Base-by-base conservation (phyloP, 2,888 invertebrate genomes). In the Nymphalis urticae region DNA sequence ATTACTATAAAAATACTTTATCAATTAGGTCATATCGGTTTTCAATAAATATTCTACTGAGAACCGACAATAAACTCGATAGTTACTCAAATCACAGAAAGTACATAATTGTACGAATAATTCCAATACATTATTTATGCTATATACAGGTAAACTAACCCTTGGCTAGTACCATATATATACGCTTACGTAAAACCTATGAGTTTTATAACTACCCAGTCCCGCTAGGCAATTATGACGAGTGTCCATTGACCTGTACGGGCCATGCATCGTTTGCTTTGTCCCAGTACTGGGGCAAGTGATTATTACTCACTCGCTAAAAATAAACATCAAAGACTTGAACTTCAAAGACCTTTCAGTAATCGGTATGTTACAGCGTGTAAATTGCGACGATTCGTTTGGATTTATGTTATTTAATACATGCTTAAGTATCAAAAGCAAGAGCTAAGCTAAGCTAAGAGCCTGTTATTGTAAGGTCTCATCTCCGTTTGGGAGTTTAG, bases 161-260 rank as follows among this genome's bases (percentile, higher is more conserved):
- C 24, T 16, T 24, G 16, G 24, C 53, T 24, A 53, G 53, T 21
- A 53, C 13, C 27, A 13, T 32, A 24, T 32, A 24, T 27, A 4
- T 32, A 32, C 0, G 17, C 27, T 56, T 47, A 70, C 66, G 60
- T 66, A 70, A 69, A 72, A 64, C 63, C 65, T 58, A 66, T 21
- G 66, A 61, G 66, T 61, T 56, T 60, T 54, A 54, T 56, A 66
- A 71, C 66, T 66, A 67, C 66, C 66, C 66, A 6, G 61, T 68
- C 68, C 68, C 58, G 73, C 73, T 75, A 76, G 75, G 75, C 75
- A 77, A 79, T 82, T 79, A 77, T 76, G 76, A 79, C 80, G 75
- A 82, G 78, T 81, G 80, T 77, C 76, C 79, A 74, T 78, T 79
- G 78, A 77, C 78, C 77, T 72, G 77, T 61, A 68, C 71, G 64